These are phyloP conservation scores for Mesocentrotus franciscanus DNA, from an alignment of 53 echinoderm and acorn worm species.

Conservation along the genomic window DNA sequence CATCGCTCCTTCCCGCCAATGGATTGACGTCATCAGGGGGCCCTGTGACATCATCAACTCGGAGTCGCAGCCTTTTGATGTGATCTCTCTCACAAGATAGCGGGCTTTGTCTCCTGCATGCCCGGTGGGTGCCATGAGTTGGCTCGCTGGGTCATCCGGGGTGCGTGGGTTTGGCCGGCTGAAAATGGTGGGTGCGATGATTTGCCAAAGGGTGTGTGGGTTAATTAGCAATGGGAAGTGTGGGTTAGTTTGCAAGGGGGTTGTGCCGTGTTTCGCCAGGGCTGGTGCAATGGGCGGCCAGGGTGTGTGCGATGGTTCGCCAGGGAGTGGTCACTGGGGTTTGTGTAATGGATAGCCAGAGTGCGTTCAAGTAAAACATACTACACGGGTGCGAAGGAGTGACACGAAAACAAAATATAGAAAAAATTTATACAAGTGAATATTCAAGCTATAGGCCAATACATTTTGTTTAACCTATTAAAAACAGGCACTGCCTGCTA, in stretches of 20 bases:
- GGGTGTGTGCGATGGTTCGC: too few species aligned
- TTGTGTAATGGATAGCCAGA: too few species aligned
- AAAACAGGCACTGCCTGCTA: background rate
- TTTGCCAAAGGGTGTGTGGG: too few species aligned
- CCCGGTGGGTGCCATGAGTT: background rate
- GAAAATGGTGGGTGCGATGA: too few species aligned
- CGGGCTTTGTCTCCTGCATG: slow-evolving; percentile 15
- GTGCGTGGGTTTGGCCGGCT: background rate
- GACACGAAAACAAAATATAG: background rate
- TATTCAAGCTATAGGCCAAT: background rate
- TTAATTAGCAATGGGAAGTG: too few species aligned
- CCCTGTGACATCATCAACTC: slow-evolving; percentile 23
- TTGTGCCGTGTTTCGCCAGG: too few species aligned
- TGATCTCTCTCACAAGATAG: slow-evolving; percentile 18
- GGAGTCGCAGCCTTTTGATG: background rate
- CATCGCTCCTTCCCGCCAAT: background rate
- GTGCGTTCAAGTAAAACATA: background rate
- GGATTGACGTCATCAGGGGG: slow-evolving; percentile 49
- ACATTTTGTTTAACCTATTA: background rate
- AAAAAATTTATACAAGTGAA: too few species aligned
- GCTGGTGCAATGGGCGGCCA: too few species aligned
- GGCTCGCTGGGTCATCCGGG: background rate
- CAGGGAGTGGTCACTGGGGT: too few species aligned
- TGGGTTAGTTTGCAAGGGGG: too few species aligned
- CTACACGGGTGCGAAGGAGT: background rate